Conservation (phyloP, 2,888 invertebrate species). For the Colletes collaris region DNA sequence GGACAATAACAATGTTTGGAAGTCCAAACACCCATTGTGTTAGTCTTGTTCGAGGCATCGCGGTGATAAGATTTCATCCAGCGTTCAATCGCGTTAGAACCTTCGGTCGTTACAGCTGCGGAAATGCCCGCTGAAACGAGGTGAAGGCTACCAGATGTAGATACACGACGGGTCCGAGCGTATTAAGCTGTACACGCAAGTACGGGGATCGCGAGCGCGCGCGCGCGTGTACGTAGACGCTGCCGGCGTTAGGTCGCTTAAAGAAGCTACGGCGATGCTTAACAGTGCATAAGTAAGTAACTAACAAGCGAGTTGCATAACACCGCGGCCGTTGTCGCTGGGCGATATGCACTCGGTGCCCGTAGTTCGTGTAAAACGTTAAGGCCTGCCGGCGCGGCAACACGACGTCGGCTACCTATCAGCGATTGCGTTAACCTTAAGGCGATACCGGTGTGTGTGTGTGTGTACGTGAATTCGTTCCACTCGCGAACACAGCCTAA, state of each 20-base stretch:
- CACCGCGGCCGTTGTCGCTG: slow-evolving; percentile 35
- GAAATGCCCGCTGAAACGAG: slow-evolving; percentile 81
- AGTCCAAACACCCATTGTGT: no score
- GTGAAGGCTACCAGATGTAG: slow-evolving; percentile 78
- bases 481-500: slow-evolving; percentile 18
- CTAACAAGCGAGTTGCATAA: slow-evolving; percentile 73
- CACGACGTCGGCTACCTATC: slow-evolving; percentile 54
- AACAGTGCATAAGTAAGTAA: slow-evolving; percentile 64
- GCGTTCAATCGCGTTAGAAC: slow-evolving; percentile 58
- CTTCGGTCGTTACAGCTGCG: slow-evolving; percentile 73
- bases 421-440: slow-evolving; percentile 63
- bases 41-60: no score
- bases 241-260: slow-evolving; percentile 48
- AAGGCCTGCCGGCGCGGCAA: slow-evolving; percentile 29
- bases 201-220: background rate
- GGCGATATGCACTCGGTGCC: slow-evolving; percentile 65
- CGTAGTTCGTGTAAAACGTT: slow-evolving; percentile 39
- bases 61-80: slow-evolving; percentile 41
- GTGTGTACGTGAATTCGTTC: slow-evolving; percentile 21
- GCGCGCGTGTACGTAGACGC: slow-evolving; percentile 6
- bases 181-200: background rate
- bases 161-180: background rate
- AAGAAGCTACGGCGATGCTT: slow-evolving; percentile 62
- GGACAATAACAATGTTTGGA: no score
- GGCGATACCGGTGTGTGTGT: slow-evolving; percentile 47